These are phyloP conservation scores for Oceanites oceanicus DNA, from an alignment of 2,113 vertebrate genomes.

Conservation along the genomic window DNA sequence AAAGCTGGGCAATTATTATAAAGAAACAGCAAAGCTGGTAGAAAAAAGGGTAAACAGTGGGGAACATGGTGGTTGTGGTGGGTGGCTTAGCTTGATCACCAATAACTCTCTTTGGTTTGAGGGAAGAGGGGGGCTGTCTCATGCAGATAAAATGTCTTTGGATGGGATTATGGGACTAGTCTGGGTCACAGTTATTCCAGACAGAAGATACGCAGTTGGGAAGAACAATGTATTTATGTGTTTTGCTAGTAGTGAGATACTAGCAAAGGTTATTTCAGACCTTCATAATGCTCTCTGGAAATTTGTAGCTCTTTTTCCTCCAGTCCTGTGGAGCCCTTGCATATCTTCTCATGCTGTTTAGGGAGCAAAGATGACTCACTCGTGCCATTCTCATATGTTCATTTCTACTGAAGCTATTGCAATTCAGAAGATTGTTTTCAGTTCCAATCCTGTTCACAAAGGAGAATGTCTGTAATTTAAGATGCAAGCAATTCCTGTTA, in stretches of 20 bases:
- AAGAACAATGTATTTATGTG: background rate
- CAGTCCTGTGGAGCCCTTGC: background rate
- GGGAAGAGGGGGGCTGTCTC: background rate
- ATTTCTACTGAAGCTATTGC: background rate
- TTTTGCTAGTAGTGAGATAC: background rate
- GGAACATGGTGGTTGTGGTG: background rate
- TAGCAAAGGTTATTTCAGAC: background rate
- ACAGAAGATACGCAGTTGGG: background rate
- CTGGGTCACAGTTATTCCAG: background rate
- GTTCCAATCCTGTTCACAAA: background rate
- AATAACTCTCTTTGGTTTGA: background rate
- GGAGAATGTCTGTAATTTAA: background rate
- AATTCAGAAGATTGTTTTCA: background rate
- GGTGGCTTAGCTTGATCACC: background rate
- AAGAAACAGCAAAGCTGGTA: background rate
- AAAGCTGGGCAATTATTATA: background rate
- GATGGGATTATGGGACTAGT: background rate
- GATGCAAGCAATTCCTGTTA: background rate
- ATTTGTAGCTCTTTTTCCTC: background rate
- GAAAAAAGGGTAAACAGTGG: background rate
- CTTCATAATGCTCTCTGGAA: background rate
- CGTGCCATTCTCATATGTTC: background rate
- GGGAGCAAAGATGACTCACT: background rate
- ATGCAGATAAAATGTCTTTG: background rate
- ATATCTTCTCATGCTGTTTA: background rate